Evolutionary conservation across 2,797 vertebrate genomes (phyloP).

Genomic region (Trematomus bernacchii): DNA sequence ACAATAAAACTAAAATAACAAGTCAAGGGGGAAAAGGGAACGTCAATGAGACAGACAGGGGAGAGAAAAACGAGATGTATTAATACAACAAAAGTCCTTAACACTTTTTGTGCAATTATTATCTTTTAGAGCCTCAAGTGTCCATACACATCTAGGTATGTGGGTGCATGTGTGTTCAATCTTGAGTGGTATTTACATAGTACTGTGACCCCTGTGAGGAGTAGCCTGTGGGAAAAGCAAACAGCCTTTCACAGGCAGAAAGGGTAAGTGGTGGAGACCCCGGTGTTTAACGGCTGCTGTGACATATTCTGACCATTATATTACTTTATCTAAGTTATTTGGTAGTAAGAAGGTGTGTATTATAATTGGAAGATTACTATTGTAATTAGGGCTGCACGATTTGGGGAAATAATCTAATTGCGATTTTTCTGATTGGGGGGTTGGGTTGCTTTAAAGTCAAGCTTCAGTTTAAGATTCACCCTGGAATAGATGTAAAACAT

Average conservation of each 20-base stretch:
- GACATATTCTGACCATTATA: conserved; percentile 1
- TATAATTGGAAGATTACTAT: not conserved
- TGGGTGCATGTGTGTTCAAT: conserved; percentile 29
- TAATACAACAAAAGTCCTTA: not conserved
- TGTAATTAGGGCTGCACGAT: no score
- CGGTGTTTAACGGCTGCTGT: conserved; percentile 4
- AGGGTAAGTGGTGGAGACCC: conserved; percentile 37
- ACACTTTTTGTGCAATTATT: not conserved
- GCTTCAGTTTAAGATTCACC: no score
- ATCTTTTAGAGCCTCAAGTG: not conserved
- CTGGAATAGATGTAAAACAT: no score
- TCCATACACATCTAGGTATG: conserved; percentile 11
- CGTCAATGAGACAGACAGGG: no score
- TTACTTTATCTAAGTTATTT: not conserved
- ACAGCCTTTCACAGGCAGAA: conserved; percentile 58
- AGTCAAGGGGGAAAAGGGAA: no score
- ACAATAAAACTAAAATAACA: no score
- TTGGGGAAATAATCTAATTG: no score
- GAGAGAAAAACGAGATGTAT: no score
- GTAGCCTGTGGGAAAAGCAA: conserved; percentile 82
- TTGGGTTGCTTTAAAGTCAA: no score
- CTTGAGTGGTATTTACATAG: conserved; percentile 72
- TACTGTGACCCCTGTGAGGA: conserved; percentile 56
- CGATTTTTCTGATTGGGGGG: no score
- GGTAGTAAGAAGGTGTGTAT: not conserved